Evolutionary conservation across 1,140 invertebrate genomes (phyloP).

Genomic region (Subanguina moxae): DNA sequence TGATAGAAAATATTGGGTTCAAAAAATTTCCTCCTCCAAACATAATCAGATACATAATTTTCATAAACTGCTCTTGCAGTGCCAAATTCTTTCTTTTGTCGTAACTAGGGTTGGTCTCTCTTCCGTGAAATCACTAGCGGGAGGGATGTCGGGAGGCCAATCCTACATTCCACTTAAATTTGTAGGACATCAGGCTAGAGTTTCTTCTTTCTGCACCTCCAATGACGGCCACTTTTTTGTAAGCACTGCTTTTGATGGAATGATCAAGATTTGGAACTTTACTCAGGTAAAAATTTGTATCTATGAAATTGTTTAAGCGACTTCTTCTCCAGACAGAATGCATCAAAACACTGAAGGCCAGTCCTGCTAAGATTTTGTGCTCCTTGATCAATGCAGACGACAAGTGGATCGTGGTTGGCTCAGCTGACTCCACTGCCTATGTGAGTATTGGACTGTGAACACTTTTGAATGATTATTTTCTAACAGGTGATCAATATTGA

Average conservation of each 20-base stretch:
- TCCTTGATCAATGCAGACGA: slow-evolving; percentile 51
- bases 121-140: too few relatives aligned
- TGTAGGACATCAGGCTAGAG: slow-evolving; percentile 46
- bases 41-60: too few relatives aligned
- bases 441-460: too few relatives aligned
- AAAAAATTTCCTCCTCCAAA: too few relatives aligned
- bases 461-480: too few relatives aligned
- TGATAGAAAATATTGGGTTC: too few relatives aligned
- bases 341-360: slow-evolving; percentile 39
- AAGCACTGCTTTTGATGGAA: slow-evolving; percentile 48
- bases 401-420: slow-evolving; percentile 47
- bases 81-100: too few relatives aligned
- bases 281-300: slow-evolving; percentile 28
- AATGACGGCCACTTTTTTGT: slow-evolving; percentile 50
- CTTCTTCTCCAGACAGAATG: slow-evolving; percentile 39
- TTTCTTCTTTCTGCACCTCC: slow-evolving; percentile 51
- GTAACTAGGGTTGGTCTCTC: too few relatives aligned
- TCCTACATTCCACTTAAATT: too few relatives aligned
- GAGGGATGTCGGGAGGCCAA: too few relatives aligned
- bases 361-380: slow-evolving; percentile 46
- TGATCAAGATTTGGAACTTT: slow-evolving; percentile 50
- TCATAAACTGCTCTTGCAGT: too few relatives aligned
- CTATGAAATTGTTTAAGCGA: not conserved
- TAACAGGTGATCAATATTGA: slow-evolving; percentile 39
- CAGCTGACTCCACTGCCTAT: slow-evolving; percentile 54